These are phyloP conservation scores for Sebastes steindachneri DNA, from an alignment of 2,797 vertebrate genomes.

Conservation along the genomic window DNA sequence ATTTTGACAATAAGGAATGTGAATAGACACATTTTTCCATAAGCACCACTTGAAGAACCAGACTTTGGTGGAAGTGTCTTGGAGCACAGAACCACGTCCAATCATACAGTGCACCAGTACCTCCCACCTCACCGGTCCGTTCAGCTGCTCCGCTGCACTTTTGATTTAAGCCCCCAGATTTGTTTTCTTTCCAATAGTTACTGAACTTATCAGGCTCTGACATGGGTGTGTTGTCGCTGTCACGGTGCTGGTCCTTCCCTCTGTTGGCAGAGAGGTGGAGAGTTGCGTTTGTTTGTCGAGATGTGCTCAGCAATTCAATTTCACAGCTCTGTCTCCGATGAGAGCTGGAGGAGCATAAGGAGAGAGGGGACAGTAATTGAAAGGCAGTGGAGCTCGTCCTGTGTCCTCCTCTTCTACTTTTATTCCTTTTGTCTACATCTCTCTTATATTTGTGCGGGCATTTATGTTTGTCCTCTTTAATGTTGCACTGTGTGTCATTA, in stretches of 20 bases:
- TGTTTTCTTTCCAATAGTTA: conserved; percentile 60
- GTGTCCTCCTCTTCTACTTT: conserved; percentile 32
- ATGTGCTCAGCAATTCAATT: conserved; percentile 79
- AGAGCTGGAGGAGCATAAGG: conserved; percentile 55
- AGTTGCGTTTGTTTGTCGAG: conserved; percentile 72
- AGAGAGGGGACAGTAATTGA: conserved; percentile 70
- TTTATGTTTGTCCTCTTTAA: conserved; percentile 17
- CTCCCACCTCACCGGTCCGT: conserved; percentile 5
- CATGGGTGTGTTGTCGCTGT: conserved; percentile 61
- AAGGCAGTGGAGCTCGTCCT: conserved; percentile 70
- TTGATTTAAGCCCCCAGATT: conserved; percentile 51
- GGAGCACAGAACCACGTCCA: background rate
- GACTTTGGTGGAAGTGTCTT: conserved; percentile 13
- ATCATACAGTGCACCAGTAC: conserved; percentile 8
- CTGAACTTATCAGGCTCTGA: conserved; percentile 65
- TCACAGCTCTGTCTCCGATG: conserved; percentile 69
- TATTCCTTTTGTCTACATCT: conserved; percentile 30
- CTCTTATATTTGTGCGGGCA: background rate
- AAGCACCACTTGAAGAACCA: background rate
- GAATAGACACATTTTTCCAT: background rate
- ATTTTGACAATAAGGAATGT: background rate
- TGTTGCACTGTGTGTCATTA: background rate
- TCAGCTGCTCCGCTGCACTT: conserved; percentile 33
- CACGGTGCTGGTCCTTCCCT: conserved; percentile 41
- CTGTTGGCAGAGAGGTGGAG: conserved; percentile 57